phyloP scores from a whole-genome alignment of 2,888 invertebrate species.

The Apocheima hispidaria region DNA sequence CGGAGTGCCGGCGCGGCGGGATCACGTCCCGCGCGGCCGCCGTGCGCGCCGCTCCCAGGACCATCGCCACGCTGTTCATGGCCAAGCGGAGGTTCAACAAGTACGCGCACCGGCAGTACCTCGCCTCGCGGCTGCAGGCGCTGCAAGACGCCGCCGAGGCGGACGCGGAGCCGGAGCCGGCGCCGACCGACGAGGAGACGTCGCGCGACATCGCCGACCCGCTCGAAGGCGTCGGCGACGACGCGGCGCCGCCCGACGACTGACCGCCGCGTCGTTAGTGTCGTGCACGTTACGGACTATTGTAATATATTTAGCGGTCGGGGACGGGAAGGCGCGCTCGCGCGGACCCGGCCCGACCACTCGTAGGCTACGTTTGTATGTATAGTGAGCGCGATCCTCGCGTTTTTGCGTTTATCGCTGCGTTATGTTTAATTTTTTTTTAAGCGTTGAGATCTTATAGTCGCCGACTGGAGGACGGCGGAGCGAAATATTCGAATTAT shows the following conservation, averaged over 20 bases:
- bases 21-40: conserved; percentile 83
- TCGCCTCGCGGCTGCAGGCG: conserved; percentile 59
- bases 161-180: conserved; percentile 27
- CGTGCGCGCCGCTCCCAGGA: conserved; percentile 79
- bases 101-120: conserved; percentile 83
- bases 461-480: conserved; percentile 44
- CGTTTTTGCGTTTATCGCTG: conserved; percentile 54
- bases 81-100: conserved; percentile 85
- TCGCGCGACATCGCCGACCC: conserved; percentile 32
- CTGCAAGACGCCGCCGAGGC: conserved; percentile 42
- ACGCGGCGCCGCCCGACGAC: conserved; percentile 39
- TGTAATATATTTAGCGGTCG: conserved; percentile 65
- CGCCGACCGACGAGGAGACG: conserved; percentile 30
- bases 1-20: conserved; percentile 80
- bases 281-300: conserved; percentile 38
- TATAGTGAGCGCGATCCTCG: conserved; percentile 58
- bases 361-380: conserved; percentile 67
- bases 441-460: conserved; percentile 55
- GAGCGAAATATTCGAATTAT: conserved; percentile 51
- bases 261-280: conserved; percentile 22
- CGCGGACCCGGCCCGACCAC: conserved; percentile 31
- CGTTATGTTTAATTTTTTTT: conserved; percentile 51
- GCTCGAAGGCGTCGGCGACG: conserved; percentile 39
- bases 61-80: conserved; percentile 84
- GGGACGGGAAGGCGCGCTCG: not conserved